Base-by-base conservation (phyloP, 2,888 invertebrate species). In the Timema podura region DNA sequence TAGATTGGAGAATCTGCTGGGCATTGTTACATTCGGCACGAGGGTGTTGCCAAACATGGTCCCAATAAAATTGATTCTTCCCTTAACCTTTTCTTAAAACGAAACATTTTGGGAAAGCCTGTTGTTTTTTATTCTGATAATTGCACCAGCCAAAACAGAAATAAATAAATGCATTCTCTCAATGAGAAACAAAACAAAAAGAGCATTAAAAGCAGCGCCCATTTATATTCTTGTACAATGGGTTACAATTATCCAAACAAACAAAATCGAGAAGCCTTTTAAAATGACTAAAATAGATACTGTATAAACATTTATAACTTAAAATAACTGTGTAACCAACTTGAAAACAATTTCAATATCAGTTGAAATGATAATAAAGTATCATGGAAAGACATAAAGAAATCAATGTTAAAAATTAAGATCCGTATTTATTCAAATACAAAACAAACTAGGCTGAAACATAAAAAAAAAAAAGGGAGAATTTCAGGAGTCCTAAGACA, bases 201-300 rank as follows among this genome's bases (percentile, higher is more conserved):
- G 16, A 5, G 7, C 6, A 16, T 54, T n/a, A 11, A 54, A 16
- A 16, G 54, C 5, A 13, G 10, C 10, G 1, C n/a, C n/a, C n/a
- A 54, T 54, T 54, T 57, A 67, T 67, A 46, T 67, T 48, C 57
- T 57, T 45, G 30, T 57, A 44, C 67, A 67, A 46, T 67, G 67
- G 57, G 54, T 54, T 15, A 54, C 54, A 54, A 16, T 54, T 7
- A 13, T 54, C n/a, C 13, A 54, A 13, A 7, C 13, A 7, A n/a
- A 10, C n/a, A 11, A 16, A 5, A 54, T 30, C 30, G 1, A 3
- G 30, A 30, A 30, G 30, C 30, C 30, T 15, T 11, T 54, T 54
- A 16, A 10, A 13, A 54, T 54, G 1, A 11, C n/a, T 7, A 16
- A 7, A 54, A 54, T 7, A 11, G 10, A 7, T 16, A 54, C 13